phyloP scores from a whole-genome alignment of 2,797 vertebrate genomes.

The Rhadinocentrus ornatus region DNA sequence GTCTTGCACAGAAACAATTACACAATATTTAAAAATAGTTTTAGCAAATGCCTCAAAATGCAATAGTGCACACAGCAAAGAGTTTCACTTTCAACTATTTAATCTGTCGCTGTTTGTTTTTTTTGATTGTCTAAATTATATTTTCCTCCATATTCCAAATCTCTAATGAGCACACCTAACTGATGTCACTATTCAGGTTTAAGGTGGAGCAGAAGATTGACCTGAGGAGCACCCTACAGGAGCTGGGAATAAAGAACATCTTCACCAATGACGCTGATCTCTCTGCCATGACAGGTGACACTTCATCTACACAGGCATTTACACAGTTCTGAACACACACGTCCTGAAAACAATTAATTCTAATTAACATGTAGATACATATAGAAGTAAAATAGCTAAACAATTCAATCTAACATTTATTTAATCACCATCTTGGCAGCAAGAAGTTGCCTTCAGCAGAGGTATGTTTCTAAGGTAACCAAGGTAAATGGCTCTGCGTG shows the following conservation, averaged over 20 bases:
- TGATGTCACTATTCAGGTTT: conserved; percentile 82
- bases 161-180: not conserved
- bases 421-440: conserved; percentile 40
- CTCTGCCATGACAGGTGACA: conserved; percentile 92
- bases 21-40: too few relatives aligned
- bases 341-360: too few relatives aligned
- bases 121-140: not conserved
- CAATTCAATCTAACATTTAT: conserved; percentile 18
- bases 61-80: not conserved
- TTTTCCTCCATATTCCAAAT: not conserved
- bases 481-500: conserved; percentile 70
- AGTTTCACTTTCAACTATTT: not conserved
- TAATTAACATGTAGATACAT: not conserved
- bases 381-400: conserved; percentile 6
- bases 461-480: conserved; percentile 69
- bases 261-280: conserved; percentile 92
- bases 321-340: not conserved
- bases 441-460: conserved; percentile 41
- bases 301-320: not conserved
- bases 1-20: too few relatives aligned
- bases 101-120: not conserved
- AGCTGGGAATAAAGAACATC: conserved; percentile 91
- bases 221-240: conserved; percentile 89
- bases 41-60: too few relatives aligned
- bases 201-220: conserved; percentile 95